Evolutionary conservation across 2,888 invertebrate genomes (phyloP), one percentile per base, ranked within the genome.

Genomic region (Pandemis heparana): DNA sequence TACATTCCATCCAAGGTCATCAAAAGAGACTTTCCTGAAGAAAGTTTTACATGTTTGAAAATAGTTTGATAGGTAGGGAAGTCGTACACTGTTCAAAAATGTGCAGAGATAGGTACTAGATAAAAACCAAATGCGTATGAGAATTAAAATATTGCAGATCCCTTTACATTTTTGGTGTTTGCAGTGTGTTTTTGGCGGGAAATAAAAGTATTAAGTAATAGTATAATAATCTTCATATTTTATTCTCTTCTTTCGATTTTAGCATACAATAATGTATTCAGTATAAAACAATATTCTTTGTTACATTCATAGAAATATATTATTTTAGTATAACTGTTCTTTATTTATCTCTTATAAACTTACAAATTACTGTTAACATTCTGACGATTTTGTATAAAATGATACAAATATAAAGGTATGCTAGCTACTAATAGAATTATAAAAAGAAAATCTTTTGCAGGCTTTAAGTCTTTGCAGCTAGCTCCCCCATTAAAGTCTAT

Each of bases 261-360:
- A 87, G 92, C 84, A 92, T 94, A 94, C 93, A 94, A 91, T 93
- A 94, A 74, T 90, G 92, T 91, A 90, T 91, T 90, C 90, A 89
- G 91, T 94, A 94, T 91, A 94, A 94, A 94, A 94, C 93, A 93
- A 94, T 94, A 92, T 92, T 91, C 91, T 94, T 93, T 94, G 93
- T 94, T 94, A 94, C 91, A 92, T 91, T 92, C 86, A 93, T 94
- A 94, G 92, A 94, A 94, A 94, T 94, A 94, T 94, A 94, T 94
- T 94, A 94, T 89, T 89, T 92, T 92, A 92, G 89, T 93, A 94
- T 92, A 93, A 92, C 92, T 92, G 92, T 90, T 84, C 73, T 83
- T 82, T 91, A 81, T 86, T 86, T 87, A 91, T 92, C 90, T 89
- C 90, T 91, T 90, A 92, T 92, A 92, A 92, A 92, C 92, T 94